Conservation (phyloP, 2,888 invertebrate species). For the Maniola hyperantus region DNA sequence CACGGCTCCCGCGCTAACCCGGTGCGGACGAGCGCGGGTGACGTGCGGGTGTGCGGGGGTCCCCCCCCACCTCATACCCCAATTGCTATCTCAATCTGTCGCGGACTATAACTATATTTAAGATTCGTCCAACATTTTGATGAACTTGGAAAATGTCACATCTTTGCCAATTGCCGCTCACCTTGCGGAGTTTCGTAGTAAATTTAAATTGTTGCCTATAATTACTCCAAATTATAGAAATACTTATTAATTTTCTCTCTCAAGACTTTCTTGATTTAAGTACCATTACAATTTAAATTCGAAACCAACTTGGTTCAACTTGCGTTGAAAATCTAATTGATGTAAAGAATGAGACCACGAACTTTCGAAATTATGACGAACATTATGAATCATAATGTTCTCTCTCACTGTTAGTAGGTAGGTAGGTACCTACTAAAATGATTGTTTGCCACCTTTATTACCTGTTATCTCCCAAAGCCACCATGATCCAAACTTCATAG, state of each 20-base stretch:
- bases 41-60: no score
- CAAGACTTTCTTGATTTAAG: neutral
- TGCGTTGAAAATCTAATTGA: neutral
- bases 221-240: no score
- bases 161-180: neutral
- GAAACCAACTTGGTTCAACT: neutral
- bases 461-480: no score
- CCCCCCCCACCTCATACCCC: no score
- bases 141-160: constrained; percentile 9
- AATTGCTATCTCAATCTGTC: no score
- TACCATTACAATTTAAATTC: neutral
- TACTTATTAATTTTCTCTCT: no score
- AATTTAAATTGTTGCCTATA: no score
- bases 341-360: neutral
- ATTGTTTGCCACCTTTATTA: no score
- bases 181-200: neutral
- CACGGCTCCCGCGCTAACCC: no score
- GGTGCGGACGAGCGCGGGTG: no score
- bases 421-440: neutral
- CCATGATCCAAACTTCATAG: no score
- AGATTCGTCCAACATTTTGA: neutral
- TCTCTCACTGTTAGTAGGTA: neutral
- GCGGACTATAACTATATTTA: neutral
- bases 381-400: neutral
- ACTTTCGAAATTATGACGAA: neutral